These are phyloP conservation scores for Macropis europaea DNA, from an alignment of 2,888 invertebrate genomes.

Conservation along the genomic window DNA sequence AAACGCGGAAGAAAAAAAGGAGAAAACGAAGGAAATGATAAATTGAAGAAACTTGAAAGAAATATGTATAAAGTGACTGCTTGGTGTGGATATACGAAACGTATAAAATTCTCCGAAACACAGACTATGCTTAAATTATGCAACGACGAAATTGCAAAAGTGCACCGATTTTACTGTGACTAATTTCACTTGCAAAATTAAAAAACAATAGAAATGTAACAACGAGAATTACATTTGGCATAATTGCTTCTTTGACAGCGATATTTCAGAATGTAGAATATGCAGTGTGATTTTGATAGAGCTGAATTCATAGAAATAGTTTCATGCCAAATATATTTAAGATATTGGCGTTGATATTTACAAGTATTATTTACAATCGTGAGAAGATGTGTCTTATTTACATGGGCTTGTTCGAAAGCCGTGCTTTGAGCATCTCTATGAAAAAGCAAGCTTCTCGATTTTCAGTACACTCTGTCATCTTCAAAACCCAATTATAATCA, in stretches of 20 bases:
- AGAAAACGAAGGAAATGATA: not conserved
- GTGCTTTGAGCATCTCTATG: slow-evolving; percentile 29
- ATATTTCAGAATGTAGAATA: not conserved
- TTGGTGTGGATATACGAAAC: not conserved
- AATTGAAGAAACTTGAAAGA: not conserved
- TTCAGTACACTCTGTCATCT: not conserved
- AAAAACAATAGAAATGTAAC: not conserved
- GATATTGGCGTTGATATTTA: slow-evolving; percentile 20
- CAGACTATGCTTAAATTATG: slow-evolving; percentile 2
- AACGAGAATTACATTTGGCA: slow-evolving; percentile 36
- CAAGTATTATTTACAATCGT: slow-evolving; percentile 41
- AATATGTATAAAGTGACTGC: not conserved
- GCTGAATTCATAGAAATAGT: not conserved
- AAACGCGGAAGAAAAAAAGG: slow-evolving; percentile 2
- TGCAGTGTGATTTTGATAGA: not conserved
- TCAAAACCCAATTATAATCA: not conserved
- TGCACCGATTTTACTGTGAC: not conserved
- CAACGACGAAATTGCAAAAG: slow-evolving; percentile 1
- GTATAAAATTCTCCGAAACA: not conserved
- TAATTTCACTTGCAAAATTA: not conserved
- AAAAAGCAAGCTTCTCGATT: slow-evolving; percentile 28
- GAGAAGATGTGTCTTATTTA: slow-evolving; percentile 39
- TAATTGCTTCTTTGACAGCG: not conserved
- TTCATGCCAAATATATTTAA: slow-evolving; percentile 48
- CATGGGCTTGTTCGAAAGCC: slow-evolving; percentile 31